Conservation (phyloP, 2,113 vertebrate species). For the Bucco capensis region DNA sequence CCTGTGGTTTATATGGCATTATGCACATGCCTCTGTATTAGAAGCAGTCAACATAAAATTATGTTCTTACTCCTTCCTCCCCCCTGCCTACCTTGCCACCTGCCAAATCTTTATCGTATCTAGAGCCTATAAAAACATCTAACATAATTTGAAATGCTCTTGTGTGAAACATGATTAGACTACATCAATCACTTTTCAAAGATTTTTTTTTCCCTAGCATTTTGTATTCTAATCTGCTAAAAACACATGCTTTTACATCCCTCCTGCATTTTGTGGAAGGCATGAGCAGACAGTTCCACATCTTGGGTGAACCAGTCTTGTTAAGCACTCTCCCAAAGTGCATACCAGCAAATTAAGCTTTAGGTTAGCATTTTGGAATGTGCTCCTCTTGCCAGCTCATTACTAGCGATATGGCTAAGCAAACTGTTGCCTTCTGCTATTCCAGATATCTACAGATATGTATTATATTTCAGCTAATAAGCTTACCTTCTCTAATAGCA, state of each 20-base stretch:
- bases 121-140: conserved; percentile 20
- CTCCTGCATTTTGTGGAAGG: not conserved
- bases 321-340: not conserved
- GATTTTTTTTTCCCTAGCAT: not conserved
- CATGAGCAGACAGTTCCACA: not conserved
- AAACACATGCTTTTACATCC: not conserved
- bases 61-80: not conserved
- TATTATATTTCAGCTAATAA: conserved; percentile 21
- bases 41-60: not conserved
- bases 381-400: conserved; percentile 35
- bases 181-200: conserved; percentile 4
- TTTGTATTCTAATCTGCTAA: conserved; percentile 4
- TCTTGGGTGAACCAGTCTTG: not conserved
- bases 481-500: conserved; percentile 36
- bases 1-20: not conserved
- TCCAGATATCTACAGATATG: conserved; percentile 7
- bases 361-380: conserved; percentile 12
- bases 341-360: conserved; percentile 26
- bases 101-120: not conserved
- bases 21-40: not conserved
- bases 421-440: conserved; percentile 47
- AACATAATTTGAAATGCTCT: conserved; percentile 23
- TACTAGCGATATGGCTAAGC: conserved; percentile 8
- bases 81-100: not conserved
- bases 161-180: not conserved